Conservation (phyloP, 2,888 invertebrate genomes). For the Andrena dorsata region DNA sequence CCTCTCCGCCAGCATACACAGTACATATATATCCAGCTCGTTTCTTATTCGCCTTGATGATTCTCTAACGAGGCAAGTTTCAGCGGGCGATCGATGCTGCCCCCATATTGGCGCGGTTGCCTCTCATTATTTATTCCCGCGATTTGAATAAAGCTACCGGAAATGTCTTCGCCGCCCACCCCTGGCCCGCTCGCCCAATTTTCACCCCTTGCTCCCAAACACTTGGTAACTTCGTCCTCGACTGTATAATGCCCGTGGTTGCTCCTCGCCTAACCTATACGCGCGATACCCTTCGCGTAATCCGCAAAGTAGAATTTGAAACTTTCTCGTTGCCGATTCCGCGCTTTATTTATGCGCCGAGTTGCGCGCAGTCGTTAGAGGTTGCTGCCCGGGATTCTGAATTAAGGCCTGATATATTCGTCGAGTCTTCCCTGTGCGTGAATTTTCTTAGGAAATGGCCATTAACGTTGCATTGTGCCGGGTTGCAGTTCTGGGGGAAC, state of each 20-base stretch:
- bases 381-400: constrained; percentile 17
- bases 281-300: constrained; percentile 26
- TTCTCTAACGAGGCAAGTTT: constrained; percentile 46
- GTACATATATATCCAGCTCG: neutral
- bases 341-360: constrained; percentile 12
- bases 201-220: constrained; percentile 23
- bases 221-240: constrained; percentile 33
- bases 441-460: neutral
- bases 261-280: constrained; percentile 1
- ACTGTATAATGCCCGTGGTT: constrained; percentile 51
- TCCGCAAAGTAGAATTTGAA: constrained; percentile 36
- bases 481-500: no score
- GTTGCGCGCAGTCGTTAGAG: constrained; percentile 1
- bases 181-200: neutral
- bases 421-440: neutral
- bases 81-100: constrained; percentile 24
- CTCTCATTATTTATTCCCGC: constrained; percentile 55
- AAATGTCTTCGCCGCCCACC: constrained; percentile 33
- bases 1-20: neutral
- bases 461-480: neutral
- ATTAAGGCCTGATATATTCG: constrained; percentile 1
- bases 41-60: constrained; percentile 17
- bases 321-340: constrained; percentile 41
- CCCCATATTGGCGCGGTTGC: constrained; percentile 32
- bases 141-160: constrained; percentile 59